These are phyloP conservation scores for Oxycera nigricornis DNA, from an alignment of 2,888 invertebrate genomes.

Conservation along the genomic window DNA sequence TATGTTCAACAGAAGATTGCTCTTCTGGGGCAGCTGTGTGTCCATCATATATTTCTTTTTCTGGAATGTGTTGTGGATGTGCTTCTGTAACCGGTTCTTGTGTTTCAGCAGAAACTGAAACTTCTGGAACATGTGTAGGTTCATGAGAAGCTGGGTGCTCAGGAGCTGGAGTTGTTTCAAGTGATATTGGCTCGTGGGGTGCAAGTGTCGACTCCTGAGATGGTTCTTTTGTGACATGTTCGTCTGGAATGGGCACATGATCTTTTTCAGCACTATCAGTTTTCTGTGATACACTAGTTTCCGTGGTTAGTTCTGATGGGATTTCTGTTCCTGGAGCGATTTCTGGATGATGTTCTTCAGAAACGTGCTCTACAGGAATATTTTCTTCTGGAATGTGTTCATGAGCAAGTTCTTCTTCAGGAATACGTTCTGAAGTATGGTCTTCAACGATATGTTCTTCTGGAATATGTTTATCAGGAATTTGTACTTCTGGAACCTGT, in stretches of 20 bases:
- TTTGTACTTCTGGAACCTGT: constrained; percentile 19
- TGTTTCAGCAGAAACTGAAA: background rate
- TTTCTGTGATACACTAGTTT: constrained; percentile 6
- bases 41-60: background rate
- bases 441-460: constrained; percentile 10
- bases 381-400: constrained; percentile 5
- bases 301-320: constrained; percentile 6
- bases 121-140: background rate
- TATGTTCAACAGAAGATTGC: background rate
- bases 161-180: background rate
- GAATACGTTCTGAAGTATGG: background rate
- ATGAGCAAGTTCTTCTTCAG: constrained; percentile 30
- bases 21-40: background rate
- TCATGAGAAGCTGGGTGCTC: background rate
- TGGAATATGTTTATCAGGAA: constrained; percentile 41
- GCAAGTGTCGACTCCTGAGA: constrained; percentile 12
- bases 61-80: constrained; percentile 7
- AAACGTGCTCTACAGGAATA: background rate
- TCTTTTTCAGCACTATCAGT: too few relatives aligned
- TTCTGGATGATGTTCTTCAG: constrained; percentile 31
- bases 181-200: background rate
- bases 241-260: background rate
- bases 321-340: constrained; percentile 36
- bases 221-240: constrained; percentile 42
- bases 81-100: background rate